A percentile compares a stretch with the other conserved stretches of the same genome.
Conservation (phyloP, 2,888 invertebrate genomes). For the Parasteatoda lunata region DNA sequence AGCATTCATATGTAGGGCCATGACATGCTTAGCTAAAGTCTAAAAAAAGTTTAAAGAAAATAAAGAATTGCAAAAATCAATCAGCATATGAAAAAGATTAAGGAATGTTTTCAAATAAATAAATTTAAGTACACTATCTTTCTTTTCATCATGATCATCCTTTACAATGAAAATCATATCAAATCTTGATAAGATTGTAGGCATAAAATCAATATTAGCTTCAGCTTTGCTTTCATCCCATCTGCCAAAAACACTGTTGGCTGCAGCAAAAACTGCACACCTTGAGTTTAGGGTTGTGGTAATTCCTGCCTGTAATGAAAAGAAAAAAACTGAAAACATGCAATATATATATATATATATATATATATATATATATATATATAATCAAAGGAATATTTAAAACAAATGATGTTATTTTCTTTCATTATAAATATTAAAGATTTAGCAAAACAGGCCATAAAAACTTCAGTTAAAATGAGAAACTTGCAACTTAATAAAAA, state of each 20-base stretch:
- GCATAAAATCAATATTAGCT: constrained; percentile 99
- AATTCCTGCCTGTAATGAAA: constrained; percentile 86
- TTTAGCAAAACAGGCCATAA: too few species aligned
- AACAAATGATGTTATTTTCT: too few species aligned
- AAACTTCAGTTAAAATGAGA: too few species aligned
- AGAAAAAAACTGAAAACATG: too few species aligned
- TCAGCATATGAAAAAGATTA: not conserved
- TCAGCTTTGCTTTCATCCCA: constrained; percentile 99
- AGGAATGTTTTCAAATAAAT: not conserved
- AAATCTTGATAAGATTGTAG: constrained; percentile 99
- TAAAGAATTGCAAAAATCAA: constrained; percentile 28
- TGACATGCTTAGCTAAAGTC: constrained; percentile 96
- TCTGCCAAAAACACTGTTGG: constrained; percentile 97
- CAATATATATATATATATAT: too few species aligned
- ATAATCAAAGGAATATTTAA: too few species aligned
- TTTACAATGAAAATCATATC: constrained; percentile 99
- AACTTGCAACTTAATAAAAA: too few species aligned
- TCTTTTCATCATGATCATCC: constrained; percentile 91
- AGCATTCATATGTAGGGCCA: constrained; percentile 94
- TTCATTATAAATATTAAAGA: too few species aligned
- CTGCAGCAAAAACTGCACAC: constrained; percentile 99
- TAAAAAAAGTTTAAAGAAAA: constrained; percentile 72
- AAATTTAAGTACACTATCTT: constrained; percentile 85
- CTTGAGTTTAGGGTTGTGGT: constrained; percentile 98
- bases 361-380: too few species aligned